Evolutionary conservation across 2,888 invertebrate genomes (phyloP), one percentile per base, ranked within the genome.

Genomic region (Drosophila anceps): DNA sequence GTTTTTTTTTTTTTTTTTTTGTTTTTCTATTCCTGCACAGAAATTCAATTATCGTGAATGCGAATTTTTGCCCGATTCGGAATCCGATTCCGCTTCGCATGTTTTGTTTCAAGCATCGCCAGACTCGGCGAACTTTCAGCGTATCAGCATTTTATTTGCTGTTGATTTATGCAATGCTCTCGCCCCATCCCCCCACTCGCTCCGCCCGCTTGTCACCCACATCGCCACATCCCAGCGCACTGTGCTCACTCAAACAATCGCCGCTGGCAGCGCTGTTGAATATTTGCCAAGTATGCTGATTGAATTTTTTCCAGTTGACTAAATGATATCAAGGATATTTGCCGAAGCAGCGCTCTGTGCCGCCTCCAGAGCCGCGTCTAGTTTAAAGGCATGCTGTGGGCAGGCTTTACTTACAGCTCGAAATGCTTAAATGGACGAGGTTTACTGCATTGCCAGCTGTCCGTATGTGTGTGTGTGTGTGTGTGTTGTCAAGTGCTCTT

Each of bases 321-420:
- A 91, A 91, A 88, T 91, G 92, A 90, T 92, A 91, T 92, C 91
- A 92, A 91, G 91, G 91, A 92, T 92, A 91, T 91, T 91, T 91
- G 85, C 85, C 85, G 59, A 76, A 64, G 69, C 73, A 68, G 68
- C 68, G 67, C 51, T 60, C 69, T 48, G 51, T 57, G 66, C 64
- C 44, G 54, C 51, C 62, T 62, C 48, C 66, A 33, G 62, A 41
- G 65, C 72, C 48, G 65, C 29, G 39, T 39, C 81, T 41, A 65
- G 70, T 85, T 58, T 83, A 84, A 50, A 55, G 44, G 61, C 31
- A 29, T 44, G 44, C 15, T 18, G 29, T 18, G 29, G 3, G 4
- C 37, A 13, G 37, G 60, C 41, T 77, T 63, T 65, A 64, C 46
- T 39, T n/a, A 35, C 27, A 37, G 29, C 20, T 10, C 8, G 4